Base-by-base conservation (phyloP, 2,797 vertebrate species). In the Tapera naevia region DNA sequence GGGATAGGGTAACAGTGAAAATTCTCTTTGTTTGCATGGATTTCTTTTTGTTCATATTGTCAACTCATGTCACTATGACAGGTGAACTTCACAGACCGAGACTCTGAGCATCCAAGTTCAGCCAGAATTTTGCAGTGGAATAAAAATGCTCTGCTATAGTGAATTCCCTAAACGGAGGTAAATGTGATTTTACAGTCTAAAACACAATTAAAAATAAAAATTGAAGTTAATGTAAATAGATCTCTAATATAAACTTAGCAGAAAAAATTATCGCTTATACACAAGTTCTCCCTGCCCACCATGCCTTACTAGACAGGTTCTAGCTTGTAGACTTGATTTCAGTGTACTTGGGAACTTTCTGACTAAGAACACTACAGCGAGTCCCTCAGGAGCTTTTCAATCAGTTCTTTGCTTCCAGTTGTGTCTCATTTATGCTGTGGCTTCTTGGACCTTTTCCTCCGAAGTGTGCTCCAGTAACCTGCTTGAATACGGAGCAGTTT, bases 141-240 rank as follows among this genome's bases (percentile, higher is more conserved):
- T 57, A 64, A 19, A 61, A 22, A 25, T 37, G 45, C 28, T 78
- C 16, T 24, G 11, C 51, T 65, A 23, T 35, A 79, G 27, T 46
- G 15, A 65, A 33, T 17, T 79, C n/a, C 62, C 66, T 75, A n/a
- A 75, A 86, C 84, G 78, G 70, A 72, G 13, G 43, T 16, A 69
- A 67, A 86, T 61, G n/a, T 24, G 13, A 16, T 37, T 90, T 67
- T 69, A 56, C 18, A 37, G 23, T 32, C 37, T 67, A 65, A 82
- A n/a, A n/a, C n/a, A n/a, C n/a, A n/a, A 35, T 86, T 89, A 35
- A 46, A 79, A 89, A 64, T 57, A 74, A 67, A 91, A 73, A 58
- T 4, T 71, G 39, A 82, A 41, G 11, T 37, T 1, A 61, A 67
- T 84, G 86, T 30, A 33, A 79, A 70, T 65, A 67, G 45, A 14